A percentile compares a stretch with the other conserved stretches of the same genome.
Evolutionary conservation across 2,797 vertebrate genomes (phyloP).

Genomic region (Diceros bicornis): DNA sequence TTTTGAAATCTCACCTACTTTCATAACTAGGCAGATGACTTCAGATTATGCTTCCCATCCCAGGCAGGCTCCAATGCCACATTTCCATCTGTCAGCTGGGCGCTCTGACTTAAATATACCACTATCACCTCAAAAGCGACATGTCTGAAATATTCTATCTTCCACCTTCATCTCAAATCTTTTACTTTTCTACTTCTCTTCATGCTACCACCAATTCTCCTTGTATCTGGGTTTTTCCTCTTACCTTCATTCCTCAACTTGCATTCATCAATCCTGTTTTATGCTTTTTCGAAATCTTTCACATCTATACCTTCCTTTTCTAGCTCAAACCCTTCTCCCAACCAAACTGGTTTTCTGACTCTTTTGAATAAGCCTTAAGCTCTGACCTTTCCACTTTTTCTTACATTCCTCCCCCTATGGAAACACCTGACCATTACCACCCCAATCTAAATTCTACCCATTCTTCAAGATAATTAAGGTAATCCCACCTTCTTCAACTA

Average conservation of each 20-base stretch:
- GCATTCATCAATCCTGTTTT: background rate
- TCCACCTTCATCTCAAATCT: background rate
- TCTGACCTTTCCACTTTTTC: constrained; percentile 58
- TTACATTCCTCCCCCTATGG: constrained; percentile 31
- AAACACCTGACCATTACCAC: background rate
- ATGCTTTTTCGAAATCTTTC: constrained; percentile 13
- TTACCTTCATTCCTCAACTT: constrained; percentile 39
- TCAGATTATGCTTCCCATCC: constrained; percentile 48
- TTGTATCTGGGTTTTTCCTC: background rate
- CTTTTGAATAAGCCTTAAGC: background rate
- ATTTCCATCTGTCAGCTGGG: background rate
- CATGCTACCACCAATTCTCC: background rate
- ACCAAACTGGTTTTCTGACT: constrained; percentile 58
- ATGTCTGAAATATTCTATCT: background rate
- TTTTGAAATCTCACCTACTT: constrained; percentile 50
- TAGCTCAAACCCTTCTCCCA: constrained; percentile 54
- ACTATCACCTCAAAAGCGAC: background rate
- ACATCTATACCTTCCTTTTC: background rate
- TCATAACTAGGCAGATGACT: background rate
- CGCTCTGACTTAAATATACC: constrained; percentile 27
- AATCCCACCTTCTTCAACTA: constrained; percentile 25
- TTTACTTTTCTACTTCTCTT: background rate
- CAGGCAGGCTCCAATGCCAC: background rate
- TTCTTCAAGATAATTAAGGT: constrained; percentile 38
- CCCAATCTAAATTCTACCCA: constrained; percentile 46